phyloP scores from a whole-genome alignment of 2,113 vertebrate species.

The Fregata magnificens region DNA sequence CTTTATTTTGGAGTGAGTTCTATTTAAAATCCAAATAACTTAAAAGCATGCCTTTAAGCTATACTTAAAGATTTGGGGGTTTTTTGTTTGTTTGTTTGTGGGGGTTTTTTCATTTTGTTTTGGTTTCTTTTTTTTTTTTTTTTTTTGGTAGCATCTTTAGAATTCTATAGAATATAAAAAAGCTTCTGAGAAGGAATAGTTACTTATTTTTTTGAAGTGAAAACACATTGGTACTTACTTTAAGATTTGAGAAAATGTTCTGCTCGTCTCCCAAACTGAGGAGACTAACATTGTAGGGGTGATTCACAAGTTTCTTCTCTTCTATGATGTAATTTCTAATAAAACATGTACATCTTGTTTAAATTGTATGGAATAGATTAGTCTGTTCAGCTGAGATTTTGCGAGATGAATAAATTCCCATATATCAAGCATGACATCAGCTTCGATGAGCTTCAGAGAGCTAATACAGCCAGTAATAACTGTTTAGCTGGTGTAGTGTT shows the following conservation, averaged over 20 bases:
- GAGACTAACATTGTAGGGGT: neutral
- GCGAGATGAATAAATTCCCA: neutral
- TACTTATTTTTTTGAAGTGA: neutral
- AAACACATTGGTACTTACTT: neutral
- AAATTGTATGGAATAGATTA: neutral
- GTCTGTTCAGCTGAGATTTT: neutral
- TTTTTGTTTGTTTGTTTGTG: too few species aligned
- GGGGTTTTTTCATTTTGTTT: too few species aligned
- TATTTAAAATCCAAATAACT: neutral
- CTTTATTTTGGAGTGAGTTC: neutral
- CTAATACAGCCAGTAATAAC: neutral
- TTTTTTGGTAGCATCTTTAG: neutral
- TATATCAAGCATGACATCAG: neutral
- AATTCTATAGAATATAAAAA: neutral
- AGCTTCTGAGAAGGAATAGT: neutral
- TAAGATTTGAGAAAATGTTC: neutral
- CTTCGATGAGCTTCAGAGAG: neutral
- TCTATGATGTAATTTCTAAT: neutral
- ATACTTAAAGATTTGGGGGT: neutral
- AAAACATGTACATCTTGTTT: neutral
- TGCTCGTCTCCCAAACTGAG: neutral
- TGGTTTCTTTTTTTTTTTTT: neutral
- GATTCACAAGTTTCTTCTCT: neutral
- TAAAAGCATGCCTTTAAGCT: neutral
- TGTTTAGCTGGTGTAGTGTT: neutral